Percentiles rank a stretch among this genome's conserved stretches.
Conservation (phyloP, 53 echinoderm and acorn worm species). For the Apostichopus leukothele region DNA sequence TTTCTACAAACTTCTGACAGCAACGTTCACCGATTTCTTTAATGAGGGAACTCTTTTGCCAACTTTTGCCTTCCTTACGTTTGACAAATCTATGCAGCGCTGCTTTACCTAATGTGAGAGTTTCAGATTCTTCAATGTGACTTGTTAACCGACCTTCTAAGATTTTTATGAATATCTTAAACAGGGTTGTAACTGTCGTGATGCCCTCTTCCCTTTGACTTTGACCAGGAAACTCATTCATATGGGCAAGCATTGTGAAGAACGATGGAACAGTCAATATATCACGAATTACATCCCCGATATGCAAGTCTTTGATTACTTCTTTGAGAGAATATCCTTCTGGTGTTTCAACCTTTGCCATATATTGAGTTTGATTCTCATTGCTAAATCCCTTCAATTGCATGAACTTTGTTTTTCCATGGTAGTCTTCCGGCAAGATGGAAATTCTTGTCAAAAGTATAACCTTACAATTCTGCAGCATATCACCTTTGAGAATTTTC, state of each 20-base stretch:
- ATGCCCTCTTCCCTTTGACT: background rate
- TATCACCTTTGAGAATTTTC: background rate
- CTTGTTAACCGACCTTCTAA: background rate
- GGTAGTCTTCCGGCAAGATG: background rate
- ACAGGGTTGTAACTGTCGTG: background rate
- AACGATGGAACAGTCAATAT: background rate
- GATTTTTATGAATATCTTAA: background rate
- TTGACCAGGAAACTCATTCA: background rate
- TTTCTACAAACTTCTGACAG: background rate
- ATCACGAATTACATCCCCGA: background rate
- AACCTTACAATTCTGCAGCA: conserved; percentile 7
- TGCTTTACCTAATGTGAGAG: background rate
- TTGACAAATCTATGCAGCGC: background rate
- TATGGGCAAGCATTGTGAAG: background rate
- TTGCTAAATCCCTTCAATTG: conserved; percentile 4
- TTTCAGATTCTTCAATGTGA: background rate
- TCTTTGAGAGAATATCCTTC: background rate
- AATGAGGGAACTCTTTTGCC: background rate
- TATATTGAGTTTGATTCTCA: background rate
- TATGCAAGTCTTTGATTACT: background rate
- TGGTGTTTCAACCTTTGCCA: background rate
- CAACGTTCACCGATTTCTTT: background rate
- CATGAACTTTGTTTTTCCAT: background rate
- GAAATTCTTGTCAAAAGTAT: conserved; percentile 19
- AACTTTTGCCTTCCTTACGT: background rate